Conservation (phyloP, 2,113 vertebrate species). For the Ophthalmolycus amberensis region DNA sequence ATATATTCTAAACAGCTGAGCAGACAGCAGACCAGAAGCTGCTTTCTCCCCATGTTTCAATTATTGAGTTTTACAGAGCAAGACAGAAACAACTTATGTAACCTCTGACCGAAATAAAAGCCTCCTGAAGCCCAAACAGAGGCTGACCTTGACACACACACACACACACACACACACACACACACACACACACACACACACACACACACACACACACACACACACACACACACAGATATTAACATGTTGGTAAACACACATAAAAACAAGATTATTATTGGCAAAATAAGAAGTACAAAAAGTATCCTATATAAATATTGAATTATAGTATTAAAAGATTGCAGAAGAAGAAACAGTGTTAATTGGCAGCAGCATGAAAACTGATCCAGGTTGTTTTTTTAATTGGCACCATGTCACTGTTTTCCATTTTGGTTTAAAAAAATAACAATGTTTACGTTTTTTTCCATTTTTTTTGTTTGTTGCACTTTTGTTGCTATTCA, state of each 20-base stretch:
- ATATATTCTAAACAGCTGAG: neutral
- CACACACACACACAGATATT: conserved; percentile 13
- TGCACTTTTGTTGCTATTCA: conserved; percentile 77
- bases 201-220: conserved; percentile 10
- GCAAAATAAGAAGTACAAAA: conserved; percentile 30
- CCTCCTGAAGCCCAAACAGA: conserved; percentile 6
- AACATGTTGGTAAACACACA: neutral
- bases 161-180: conserved; percentile 9
- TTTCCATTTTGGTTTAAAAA: conserved; percentile 41
- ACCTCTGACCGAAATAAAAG: conserved; percentile 28
- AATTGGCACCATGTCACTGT: conserved; percentile 19
- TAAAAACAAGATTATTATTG: neutral
- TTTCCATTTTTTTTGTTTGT: conserved; percentile 58
- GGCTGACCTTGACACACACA: neutral
- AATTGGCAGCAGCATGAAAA: neutral
- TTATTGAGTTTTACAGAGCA: conserved; percentile 3
- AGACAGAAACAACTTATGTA: neutral
- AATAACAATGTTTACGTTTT: neutral
- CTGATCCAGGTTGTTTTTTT: conserved; percentile 2
- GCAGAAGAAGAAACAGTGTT: neutral
- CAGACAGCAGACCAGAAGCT: neutral
- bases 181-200: conserved; percentile 21
- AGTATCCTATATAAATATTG: neutral
- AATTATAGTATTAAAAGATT: neutral
- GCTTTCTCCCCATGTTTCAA: neutral